Evolutionary conservation across 92 coral and sea anemone species (phyloP).

Genomic region (Heteractis magnifica): DNA sequence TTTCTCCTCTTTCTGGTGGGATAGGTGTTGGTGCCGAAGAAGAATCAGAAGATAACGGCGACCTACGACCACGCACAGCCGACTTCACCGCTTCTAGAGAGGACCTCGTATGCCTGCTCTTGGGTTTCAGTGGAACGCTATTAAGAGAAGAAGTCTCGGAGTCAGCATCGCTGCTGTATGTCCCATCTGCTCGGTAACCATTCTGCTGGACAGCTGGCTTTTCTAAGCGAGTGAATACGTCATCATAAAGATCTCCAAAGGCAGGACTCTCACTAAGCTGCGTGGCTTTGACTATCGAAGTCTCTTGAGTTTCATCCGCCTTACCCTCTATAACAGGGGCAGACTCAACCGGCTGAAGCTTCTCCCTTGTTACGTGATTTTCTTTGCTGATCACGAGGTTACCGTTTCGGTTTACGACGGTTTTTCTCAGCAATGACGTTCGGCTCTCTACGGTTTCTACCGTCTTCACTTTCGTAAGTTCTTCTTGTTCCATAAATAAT

Average conservation of each 20-base stretch:
- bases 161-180: slow-evolving; percentile 92
- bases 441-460: slow-evolving; percentile 2
- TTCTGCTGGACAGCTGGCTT: slow-evolving; percentile 6
- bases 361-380: background rate
- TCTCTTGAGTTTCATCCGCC: slow-evolving; percentile 28
- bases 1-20: slow-evolving; percentile 51
- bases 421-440: background rate
- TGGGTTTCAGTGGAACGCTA: slow-evolving; percentile 61
- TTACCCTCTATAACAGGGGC: background rate
- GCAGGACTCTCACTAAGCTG: slow-evolving; percentile 61
- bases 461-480: background rate
- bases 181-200: background rate
- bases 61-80: slow-evolving; percentile 34
- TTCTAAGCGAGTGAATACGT: slow-evolving; percentile 52
- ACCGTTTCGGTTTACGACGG: background rate
- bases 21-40: slow-evolving; percentile 73
- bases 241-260: slow-evolving; percentile 81
- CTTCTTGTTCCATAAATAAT: slow-evolving; percentile 15
- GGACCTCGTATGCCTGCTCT: slow-evolving; percentile 56
- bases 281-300: slow-evolving; percentile 41
- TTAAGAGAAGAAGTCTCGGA: slow-evolving; percentile 90
- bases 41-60: slow-evolving; percentile 63
- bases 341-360: background rate
- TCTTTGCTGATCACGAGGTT: slow-evolving; percentile 1
- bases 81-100: slow-evolving; percentile 55